Evolutionary conservation across 2,797 vertebrate genomes (phyloP), one percentile per base, ranked within the genome.

Genomic region (Remorina albescens): DNA sequence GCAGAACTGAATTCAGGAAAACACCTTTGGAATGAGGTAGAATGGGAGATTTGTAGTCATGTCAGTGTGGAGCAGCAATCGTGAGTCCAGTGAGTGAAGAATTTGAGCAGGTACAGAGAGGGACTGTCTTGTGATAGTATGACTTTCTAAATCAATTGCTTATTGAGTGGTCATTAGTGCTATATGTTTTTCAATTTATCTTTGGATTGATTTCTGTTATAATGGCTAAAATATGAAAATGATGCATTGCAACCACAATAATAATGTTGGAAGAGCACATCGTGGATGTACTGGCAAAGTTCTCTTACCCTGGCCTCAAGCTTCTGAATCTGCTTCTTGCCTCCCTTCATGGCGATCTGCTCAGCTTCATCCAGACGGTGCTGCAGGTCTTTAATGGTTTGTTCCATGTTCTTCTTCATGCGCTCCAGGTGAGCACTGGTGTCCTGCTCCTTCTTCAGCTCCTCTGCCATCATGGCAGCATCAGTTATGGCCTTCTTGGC

Each of bases 401-500:
- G n/a, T n/a, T n/a, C n/a, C n/a, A n/a, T n/a, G n/a, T n/a, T n/a
- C n/a, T n/a, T n/a, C n/a, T n/a, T n/a, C n/a, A n/a, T n/a, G n/a
- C n/a, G n/a, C n/a, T 97, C 96, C 84, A 97, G 90, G 74, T 97
- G 96, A 77, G 95, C 89, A 5, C 95, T 96, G 68, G 95, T 96
- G 90, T 96, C 96, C 86, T 96, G 96, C 86, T 96, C 95, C 74
- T 96, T 96, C 92, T 96, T 96, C 81, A 96, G 88, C 89, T 96
- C 95, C 80, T 96, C 95, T 0, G 95, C 95, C 95, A 87, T 91
- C 83, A 85, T 86, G 74, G 88, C 87, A 58, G 86, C 96, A 3
- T 97, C 96, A 0, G 95, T 96, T 70, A 97, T 94, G 74, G 96
- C 96, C 78, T 96, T 96, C 92, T 96, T 96, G 88, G 96, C 96